Evolutionary conservation across 2,888 invertebrate genomes (phyloP).

Genomic region (Phalera bucephala): DNA sequence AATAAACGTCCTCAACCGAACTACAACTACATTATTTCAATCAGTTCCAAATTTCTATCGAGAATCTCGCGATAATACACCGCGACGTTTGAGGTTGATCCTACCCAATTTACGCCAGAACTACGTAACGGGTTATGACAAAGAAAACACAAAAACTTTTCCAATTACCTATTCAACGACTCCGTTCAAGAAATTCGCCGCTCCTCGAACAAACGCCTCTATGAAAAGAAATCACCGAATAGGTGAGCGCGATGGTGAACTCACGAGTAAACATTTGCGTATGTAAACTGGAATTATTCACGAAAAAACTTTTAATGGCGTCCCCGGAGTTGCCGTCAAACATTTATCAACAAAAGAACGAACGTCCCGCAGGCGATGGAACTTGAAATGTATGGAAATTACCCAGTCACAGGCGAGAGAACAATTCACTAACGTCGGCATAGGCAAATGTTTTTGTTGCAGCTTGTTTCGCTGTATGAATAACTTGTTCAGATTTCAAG

Average conservation of each 20-base stretch:
- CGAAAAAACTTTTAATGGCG: constrained; percentile 84
- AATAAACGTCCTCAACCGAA: constrained; percentile 20
- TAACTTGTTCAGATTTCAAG: constrained; percentile 66
- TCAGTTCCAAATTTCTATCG: constrained; percentile 12
- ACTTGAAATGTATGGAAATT: constrained; percentile 84
- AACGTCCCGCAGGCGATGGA: constrained; percentile 83
- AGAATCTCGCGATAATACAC: constrained; percentile 12
- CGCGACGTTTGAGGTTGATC: constrained; percentile 20
- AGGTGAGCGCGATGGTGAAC: constrained; percentile 79
- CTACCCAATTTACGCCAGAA: constrained; percentile 35
- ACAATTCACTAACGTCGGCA: constrained; percentile 81
- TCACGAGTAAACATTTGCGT: constrained; percentile 82
- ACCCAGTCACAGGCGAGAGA: constrained; percentile 81
- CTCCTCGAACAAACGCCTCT: constrained; percentile 71
- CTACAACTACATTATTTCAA: constrained; percentile 25
- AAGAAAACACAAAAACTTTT: constrained; percentile 67
- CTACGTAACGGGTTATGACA: constrained; percentile 54
- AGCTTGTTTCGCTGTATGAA: constrained; percentile 73
- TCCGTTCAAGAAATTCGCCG: constrained; percentile 63
- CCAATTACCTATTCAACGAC: constrained; percentile 75
- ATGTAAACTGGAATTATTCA: constrained; percentile 83
- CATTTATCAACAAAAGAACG: constrained; percentile 84
- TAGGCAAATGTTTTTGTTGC: constrained; percentile 82
- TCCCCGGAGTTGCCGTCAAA: constrained; percentile 83
- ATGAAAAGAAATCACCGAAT: constrained; percentile 81